Evolutionary conservation across 2,113 vertebrate genomes (phyloP).

Genomic region (Ptilonorhynchus violaceus): DNA sequence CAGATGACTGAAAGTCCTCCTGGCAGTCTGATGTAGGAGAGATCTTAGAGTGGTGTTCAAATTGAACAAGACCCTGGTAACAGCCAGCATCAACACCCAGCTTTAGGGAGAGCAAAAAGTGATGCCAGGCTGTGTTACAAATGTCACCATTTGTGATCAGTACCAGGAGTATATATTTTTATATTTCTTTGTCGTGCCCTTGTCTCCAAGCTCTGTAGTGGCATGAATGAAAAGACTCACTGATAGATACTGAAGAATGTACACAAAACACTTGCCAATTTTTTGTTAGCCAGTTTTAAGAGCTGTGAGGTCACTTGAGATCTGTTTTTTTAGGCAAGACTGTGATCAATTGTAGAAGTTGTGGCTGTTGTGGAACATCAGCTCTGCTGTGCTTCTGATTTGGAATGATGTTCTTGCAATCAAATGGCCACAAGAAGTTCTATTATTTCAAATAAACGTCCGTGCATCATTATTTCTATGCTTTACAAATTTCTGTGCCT

Average conservation of each 20-base stretch:
- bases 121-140: not conserved
- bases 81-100: not conserved
- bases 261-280: not conserved
- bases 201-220: not conserved
- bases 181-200: not conserved
- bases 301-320: not conserved
- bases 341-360: not conserved
- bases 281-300: not conserved
- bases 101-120: not conserved
- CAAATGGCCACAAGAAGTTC: not conserved
- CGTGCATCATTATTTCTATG: not conserved
- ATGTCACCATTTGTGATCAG: not conserved
- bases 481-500: not conserved
- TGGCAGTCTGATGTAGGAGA: not conserved
- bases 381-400: not conserved
- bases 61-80: not conserved
- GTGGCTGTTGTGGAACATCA: not conserved
- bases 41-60: not conserved
- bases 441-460: not conserved
- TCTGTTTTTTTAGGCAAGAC: not conserved
- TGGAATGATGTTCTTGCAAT: not conserved
- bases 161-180: not conserved
- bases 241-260: not conserved
- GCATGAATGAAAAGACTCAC: not conserved
- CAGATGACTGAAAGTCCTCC: not conserved